phyloP scores from a whole-genome alignment of 2,113 vertebrate species.

The Hippopotamus amphibius region DNA sequence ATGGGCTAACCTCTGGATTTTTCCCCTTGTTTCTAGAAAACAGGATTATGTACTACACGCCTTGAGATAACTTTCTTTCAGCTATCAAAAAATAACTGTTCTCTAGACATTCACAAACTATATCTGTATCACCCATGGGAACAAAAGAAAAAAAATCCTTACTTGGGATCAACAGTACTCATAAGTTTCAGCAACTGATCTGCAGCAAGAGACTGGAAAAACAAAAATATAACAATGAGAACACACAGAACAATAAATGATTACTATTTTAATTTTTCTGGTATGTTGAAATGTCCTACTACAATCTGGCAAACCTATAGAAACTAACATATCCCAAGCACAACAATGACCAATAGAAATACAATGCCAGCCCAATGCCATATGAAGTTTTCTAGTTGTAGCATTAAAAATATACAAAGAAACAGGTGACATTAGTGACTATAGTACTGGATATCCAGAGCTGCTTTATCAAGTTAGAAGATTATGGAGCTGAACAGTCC shows the following conservation, averaged over 20 bases:
- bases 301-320: background rate
- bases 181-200: constrained; percentile 98
- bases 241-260: background rate
- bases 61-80: background rate
- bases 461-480: background rate
- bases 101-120: background rate
- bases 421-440: background rate
- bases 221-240: background rate
- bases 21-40: background rate
- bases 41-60: background rate
- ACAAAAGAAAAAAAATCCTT: constrained; percentile 83
- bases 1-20: background rate
- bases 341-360: background rate
- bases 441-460: background rate
- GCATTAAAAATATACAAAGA: background rate
- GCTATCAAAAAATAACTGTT: background rate
- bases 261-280: background rate
- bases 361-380: background rate
- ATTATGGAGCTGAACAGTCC: background rate
- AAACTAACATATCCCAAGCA: background rate
- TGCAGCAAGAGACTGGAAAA: constrained; percentile 93
- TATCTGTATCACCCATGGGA: background rate
- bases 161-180: constrained; percentile 99
- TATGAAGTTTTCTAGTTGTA: background rate
- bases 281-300: background rate